A percentile compares a stretch with the other conserved stretches of the same genome.
phyloP scores from a whole-genome alignment of 92 coral and sea anemone species.

The Muricea muricata region DNA sequence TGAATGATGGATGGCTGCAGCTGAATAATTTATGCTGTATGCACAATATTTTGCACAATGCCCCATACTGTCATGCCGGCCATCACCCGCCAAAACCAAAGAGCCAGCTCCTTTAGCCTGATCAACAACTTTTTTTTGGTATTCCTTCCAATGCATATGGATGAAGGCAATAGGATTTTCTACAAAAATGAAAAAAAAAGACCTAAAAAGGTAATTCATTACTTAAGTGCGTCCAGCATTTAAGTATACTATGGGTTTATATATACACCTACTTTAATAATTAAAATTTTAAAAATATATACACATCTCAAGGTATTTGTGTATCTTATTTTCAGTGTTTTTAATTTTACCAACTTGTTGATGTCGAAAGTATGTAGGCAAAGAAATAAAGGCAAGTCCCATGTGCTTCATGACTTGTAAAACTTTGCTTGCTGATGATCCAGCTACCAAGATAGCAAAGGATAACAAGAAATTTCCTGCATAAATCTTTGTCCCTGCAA shows the following conservation, averaged over 20 bases:
- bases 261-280: neutral
- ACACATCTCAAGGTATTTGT: neutral
- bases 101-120: conserved; percentile 15
- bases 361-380: conserved; percentile 54
- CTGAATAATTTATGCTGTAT: conserved; percentile 4
- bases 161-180: neutral
- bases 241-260: neutral
- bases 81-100: conserved; percentile 3
- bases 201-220: neutral
- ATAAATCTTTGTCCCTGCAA: conserved; percentile 43
- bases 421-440: conserved; percentile 61
- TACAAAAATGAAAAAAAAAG: neutral
- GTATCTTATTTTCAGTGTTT: conserved; percentile 5
- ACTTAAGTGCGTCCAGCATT: neutral
- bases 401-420: conserved; percentile 54
- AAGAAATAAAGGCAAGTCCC: conserved; percentile 64
- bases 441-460: conserved; percentile 54
- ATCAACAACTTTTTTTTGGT: neutral
- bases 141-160: conserved; percentile 25
- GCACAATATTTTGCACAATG: conserved; percentile 7
- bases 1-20: conserved; percentile 11
- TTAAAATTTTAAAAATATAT: neutral
- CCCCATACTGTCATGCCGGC: neutral
- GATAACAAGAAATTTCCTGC: conserved; percentile 61
- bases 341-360: conserved; percentile 43